Evolutionary conservation across 2,888 invertebrate species (phyloP).

Genomic region (Drosophila niveifrons): DNA sequence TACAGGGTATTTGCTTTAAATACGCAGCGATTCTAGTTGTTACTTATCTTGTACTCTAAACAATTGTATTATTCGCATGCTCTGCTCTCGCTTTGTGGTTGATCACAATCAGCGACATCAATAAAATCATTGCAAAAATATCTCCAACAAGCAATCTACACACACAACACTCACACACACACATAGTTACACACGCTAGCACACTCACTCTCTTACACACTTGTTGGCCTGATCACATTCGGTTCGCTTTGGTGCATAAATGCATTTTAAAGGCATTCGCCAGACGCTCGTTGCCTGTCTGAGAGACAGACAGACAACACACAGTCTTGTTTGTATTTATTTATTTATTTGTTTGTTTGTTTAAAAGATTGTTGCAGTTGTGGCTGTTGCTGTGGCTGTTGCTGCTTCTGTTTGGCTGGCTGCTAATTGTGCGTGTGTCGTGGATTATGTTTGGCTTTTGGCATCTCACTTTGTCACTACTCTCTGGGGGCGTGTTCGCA

Average conservation of each 20-base stretch:
- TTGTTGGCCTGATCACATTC: conserved; percentile 42
- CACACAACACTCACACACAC: conserved; percentile 24
- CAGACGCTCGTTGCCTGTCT: conserved; percentile 24
- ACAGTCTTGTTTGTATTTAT: conserved; percentile 9
- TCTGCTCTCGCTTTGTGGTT: conserved; percentile 8
- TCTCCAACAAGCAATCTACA: conserved; percentile 70
- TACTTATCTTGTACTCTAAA: conserved; percentile 6
- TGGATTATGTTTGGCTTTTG: conserved; percentile 63
- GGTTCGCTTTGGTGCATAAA: conserved; percentile 65
- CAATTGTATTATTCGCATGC: conserved; percentile 24
- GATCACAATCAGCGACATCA: conserved; percentile 80
- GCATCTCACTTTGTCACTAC: conserved; percentile 71
- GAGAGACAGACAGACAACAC: conserved; percentile 16
- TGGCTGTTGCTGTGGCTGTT: conserved; percentile 21
- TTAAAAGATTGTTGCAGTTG: conserved; percentile 38
- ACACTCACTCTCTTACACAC: conserved; percentile 11
- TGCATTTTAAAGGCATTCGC: conserved; percentile 68
- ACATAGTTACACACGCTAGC: not conserved
- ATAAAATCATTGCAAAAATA: conserved; percentile 83
- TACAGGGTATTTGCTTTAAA: not conserved
- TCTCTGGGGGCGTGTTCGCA: conserved; percentile 72
- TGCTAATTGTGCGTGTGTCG: conserved; percentile 68
- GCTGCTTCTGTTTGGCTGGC: conserved; percentile 40
- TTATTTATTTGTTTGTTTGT: conserved; percentile 41
- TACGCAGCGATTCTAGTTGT: not conserved